Percentiles rank a stretch among this genome's conserved stretches.
Conservation (phyloP, 2,888 invertebrate genomes). For the Hypolimnas misippus region DNA sequence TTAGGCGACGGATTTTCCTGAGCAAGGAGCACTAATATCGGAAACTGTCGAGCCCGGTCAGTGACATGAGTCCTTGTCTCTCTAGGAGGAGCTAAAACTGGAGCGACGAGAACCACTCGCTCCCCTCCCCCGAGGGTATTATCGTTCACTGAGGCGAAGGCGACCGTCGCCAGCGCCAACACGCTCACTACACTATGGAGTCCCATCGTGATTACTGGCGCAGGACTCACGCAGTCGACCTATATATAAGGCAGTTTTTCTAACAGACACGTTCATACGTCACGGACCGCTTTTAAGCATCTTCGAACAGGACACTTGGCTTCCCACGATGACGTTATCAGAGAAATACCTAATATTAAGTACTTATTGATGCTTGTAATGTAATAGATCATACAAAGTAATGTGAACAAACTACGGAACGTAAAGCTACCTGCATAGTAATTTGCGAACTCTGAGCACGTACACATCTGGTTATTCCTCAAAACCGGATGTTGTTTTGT, state of each 20-base stretch:
- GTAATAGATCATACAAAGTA: conserved; percentile 20
- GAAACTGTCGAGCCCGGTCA: conserved; percentile 73
- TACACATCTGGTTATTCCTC: conserved; percentile 68
- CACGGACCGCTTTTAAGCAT: conserved; percentile 46
- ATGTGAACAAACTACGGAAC: conserved; percentile 8
- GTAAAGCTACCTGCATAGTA: conserved; percentile 49
- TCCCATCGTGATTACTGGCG: conserved; percentile 76
- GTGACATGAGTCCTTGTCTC: conserved; percentile 64
- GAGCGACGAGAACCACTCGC: conserved; percentile 68
- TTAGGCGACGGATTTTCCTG: conserved; percentile 53
- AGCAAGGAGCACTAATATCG: conserved; percentile 69
- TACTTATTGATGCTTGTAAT: conserved; percentile 29
- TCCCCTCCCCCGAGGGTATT: conserved; percentile 67
- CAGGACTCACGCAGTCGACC: conserved; percentile 66
- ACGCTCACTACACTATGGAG: conserved; percentile 63
- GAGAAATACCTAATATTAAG: conserved; percentile 24
- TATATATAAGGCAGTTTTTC: conserved; percentile 76
- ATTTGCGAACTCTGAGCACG: conserved; percentile 64
- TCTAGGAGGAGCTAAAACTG: conserved; percentile 73
- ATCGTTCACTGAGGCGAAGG: conserved; percentile 63
- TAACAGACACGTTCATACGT: conserved; percentile 61
- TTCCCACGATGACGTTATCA: conserved; percentile 65
- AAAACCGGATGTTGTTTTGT: conserved; percentile 62
- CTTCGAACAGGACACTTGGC: conserved; percentile 53
- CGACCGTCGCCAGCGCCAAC: conserved; percentile 59